These are phyloP conservation scores for Drosophila truncata DNA, from an alignment of 1,140 invertebrate species.

Conservation along the genomic window DNA sequence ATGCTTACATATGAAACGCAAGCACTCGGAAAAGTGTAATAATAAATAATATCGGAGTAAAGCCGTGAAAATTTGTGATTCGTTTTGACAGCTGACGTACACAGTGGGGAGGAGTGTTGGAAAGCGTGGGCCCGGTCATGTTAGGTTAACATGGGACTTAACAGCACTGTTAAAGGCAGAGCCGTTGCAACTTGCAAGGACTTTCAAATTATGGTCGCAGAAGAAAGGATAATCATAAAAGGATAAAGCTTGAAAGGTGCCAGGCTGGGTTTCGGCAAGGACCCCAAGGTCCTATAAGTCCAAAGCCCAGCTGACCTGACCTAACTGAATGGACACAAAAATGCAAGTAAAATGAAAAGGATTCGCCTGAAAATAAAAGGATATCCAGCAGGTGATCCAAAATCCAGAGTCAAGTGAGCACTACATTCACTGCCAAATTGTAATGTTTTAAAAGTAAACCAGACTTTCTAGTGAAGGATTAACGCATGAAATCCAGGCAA, in stretches of 20 bases:
- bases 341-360: background rate
- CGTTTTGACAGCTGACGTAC: constrained; percentile 61
- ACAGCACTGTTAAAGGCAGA: constrained; percentile 2
- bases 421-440: constrained; percentile 9
- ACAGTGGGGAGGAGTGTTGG: constrained; percentile 39
- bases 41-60: constrained; percentile 22
- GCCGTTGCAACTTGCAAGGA: background rate
- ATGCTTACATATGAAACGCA: constrained; percentile 35
- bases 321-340: background rate
- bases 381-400: background rate
- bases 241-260: background rate
- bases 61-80: constrained; percentile 58
- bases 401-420: constrained; percentile 14
- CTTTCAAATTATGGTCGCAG: constrained; percentile 4
- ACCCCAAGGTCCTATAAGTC: background rate
- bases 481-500: background rate
- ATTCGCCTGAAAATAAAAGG: background rate
- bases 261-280: background rate
- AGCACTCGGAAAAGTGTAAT: constrained; percentile 45
- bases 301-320: background rate
- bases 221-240: background rate
- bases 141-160: constrained; percentile 8
- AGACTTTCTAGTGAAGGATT: constrained; percentile 4
- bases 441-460: background rate
- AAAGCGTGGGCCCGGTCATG: background rate